These are phyloP conservation scores for Rhinogobio ventralis DNA, from an alignment of 2,797 vertebrate genomes.

Conservation along the genomic window DNA sequence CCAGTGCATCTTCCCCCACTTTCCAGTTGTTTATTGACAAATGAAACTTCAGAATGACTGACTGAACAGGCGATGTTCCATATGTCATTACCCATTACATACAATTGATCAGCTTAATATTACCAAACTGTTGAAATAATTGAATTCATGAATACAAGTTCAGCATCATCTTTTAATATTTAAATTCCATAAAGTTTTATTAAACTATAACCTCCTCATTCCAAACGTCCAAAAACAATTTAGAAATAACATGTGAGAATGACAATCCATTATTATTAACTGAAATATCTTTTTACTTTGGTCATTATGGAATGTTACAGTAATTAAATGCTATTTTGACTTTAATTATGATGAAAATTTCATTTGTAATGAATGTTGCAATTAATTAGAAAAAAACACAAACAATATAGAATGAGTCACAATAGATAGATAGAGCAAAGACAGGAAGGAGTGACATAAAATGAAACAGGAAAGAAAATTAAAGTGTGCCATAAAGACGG, in stretches of 20 bases:
- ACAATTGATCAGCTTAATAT: background rate
- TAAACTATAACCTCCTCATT: background rate
- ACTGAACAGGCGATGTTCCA: slow-evolving; percentile 2
- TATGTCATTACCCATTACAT: background rate
- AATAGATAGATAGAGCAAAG: background rate
- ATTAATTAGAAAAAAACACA: background rate
- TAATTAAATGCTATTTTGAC: background rate
- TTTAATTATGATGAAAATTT: background rate
- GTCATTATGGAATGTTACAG: background rate
- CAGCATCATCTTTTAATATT: background rate
- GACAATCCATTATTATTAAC: background rate
- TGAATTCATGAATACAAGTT: background rate
- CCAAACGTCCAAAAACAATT: background rate
- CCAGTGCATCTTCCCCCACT: background rate
- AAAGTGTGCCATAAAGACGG: background rate
- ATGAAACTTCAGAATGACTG: slow-evolving; percentile 35
- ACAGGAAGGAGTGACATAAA: slow-evolving; percentile 6
- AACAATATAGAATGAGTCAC: background rate
- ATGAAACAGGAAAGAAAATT: slow-evolving; percentile 26
- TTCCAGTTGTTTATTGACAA: slow-evolving; percentile 13
- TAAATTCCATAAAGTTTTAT: background rate
- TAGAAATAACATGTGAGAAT: slow-evolving; percentile 1
- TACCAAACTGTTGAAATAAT: background rate
- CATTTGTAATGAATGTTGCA: background rate
- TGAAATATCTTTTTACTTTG: background rate